Percentiles rank a stretch among this genome's conserved stretches.
Conservation (phyloP, 2,797 vertebrate genomes). For the Melanogrammus aeglefinus region DNA sequence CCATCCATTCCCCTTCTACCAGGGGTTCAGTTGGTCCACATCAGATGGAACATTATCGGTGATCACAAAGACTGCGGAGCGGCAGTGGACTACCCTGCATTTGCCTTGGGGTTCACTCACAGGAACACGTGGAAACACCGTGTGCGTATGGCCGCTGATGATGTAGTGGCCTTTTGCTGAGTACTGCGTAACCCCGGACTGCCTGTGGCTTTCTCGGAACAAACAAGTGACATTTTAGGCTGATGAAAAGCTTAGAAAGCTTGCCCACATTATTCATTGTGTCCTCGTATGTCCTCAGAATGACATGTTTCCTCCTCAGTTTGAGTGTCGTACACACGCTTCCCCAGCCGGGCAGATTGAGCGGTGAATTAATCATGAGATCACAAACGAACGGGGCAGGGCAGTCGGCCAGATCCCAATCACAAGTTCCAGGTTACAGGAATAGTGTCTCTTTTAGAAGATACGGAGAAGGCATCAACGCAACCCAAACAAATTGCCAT, state of each 20-base stretch:
- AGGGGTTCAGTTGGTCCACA: constrained; percentile 5
- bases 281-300: not conserved
- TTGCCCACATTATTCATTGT: not conserved
- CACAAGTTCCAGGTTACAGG: not conserved
- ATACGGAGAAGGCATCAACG: not conserved
- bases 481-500: not conserved
- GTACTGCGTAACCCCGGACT: not conserved
- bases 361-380: not conserved
- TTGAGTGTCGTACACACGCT: not conserved
- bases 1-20: not conserved
- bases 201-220: not conserved
- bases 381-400: not conserved
- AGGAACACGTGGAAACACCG: not conserved
- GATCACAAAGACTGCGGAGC: not conserved
- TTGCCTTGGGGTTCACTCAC: not conserved
- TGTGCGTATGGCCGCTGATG: not conserved
- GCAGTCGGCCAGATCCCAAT: not conserved
- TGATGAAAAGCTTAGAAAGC: not conserved
- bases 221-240: not conserved
- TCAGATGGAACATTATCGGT: constrained; percentile 13
- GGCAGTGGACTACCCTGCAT: not conserved
- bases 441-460: not conserved
- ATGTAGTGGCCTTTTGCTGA: not conserved
- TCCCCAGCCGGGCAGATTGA: not conserved
- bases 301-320: not conserved